These are phyloP conservation scores for Monochamus alternatus DNA, from an alignment of 2,888 invertebrate species.

Conservation along the genomic window DNA sequence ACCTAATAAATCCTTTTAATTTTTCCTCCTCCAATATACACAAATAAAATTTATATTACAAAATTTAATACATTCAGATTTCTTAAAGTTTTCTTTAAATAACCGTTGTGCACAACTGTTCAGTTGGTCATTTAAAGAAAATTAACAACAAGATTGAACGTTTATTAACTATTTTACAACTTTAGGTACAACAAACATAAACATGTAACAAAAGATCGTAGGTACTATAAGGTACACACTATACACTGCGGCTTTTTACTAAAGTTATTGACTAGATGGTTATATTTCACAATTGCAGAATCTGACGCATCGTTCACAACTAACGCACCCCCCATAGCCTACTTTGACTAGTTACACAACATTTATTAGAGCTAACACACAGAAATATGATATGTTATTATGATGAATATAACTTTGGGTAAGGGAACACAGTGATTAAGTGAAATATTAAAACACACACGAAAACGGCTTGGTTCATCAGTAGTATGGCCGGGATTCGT, in stretches of 20 bases:
- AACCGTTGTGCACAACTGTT: slow-evolving; percentile 38
- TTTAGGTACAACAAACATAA: slow-evolving; percentile 51
- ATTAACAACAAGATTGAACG: slow-evolving; percentile 50
- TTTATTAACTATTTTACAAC: slow-evolving; percentile 48
- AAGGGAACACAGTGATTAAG: slow-evolving; percentile 44
- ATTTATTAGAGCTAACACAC: slow-evolving; percentile 50
- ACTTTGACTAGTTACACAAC: slow-evolving; percentile 48
- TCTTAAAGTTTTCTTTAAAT: slow-evolving; percentile 52
- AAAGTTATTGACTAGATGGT: slow-evolving; percentile 54
- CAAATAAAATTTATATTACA: slow-evolving; percentile 52
- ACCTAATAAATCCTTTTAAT: slow-evolving; percentile 53
- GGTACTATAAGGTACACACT: slow-evolving; percentile 51
- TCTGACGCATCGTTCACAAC: slow-evolving; percentile 54
- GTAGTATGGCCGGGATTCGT: slow-evolving; percentile 47
- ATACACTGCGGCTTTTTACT: slow-evolving; percentile 50
- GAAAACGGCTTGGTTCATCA: slow-evolving; percentile 38
- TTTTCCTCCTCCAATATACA: slow-evolving; percentile 51
- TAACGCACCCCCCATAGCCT: slow-evolving; percentile 48
- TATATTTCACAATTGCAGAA: slow-evolving; percentile 57
- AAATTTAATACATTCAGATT: slow-evolving; percentile 49
- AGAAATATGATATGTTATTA: slow-evolving; percentile 49
- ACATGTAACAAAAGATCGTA: slow-evolving; percentile 47
- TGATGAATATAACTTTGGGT: slow-evolving; percentile 43
- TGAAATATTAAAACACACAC: slow-evolving; percentile 44
- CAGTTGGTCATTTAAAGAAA: slow-evolving; percentile 45